A percentile compares a stretch with the other conserved stretches of the same genome.
phyloP scores from a whole-genome alignment of 2,797 vertebrate genomes.

The Synanceia verrucosa region DNA sequence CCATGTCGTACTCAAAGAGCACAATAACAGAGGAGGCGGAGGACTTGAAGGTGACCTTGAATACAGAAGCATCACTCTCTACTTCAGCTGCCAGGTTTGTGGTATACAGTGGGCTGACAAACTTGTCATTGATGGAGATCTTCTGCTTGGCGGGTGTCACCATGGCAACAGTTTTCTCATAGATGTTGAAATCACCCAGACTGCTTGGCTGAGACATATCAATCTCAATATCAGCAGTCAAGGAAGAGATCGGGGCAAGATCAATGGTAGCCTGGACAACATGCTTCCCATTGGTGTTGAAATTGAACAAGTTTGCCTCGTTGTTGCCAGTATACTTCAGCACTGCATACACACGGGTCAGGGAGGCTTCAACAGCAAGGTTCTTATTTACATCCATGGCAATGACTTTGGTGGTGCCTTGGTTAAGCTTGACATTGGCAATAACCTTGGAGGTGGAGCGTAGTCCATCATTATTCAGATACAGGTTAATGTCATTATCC shows the following conservation, averaged over 20 bases:
- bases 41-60: conserved; percentile 84
- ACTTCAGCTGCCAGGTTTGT: conserved; percentile 77
- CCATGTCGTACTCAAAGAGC: conserved; percentile 88
- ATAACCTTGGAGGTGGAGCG: conserved; percentile 84
- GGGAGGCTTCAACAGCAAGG: conserved; percentile 85
- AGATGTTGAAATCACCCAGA: conserved; percentile 77
- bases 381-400: conserved; percentile 83
- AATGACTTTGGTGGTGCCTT: conserved; percentile 75
- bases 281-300: conserved; percentile 85
- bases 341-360: conserved; percentile 80
- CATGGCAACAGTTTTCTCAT: conserved; percentile 77
- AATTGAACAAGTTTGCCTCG: conserved; percentile 58
- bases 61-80: conserved; percentile 75
- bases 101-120: conserved; percentile 87
- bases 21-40: conserved; percentile 85
- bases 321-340: conserved; percentile 86
- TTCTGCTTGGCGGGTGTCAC: conserved; percentile 82
- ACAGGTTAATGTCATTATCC: conserved; percentile 82
- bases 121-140: conserved; percentile 74
- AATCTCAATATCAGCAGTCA: conserved; percentile 83
- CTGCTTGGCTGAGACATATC: conserved; percentile 82
- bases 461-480: conserved; percentile 84
- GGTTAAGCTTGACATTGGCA: conserved; percentile 75
- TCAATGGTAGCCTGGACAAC: conserved; percentile 83
- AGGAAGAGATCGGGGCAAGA: conserved; percentile 73